phyloP scores from a whole-genome alignment of 2,113 vertebrate genomes.

The Planiliza haematocheilus region DNA sequence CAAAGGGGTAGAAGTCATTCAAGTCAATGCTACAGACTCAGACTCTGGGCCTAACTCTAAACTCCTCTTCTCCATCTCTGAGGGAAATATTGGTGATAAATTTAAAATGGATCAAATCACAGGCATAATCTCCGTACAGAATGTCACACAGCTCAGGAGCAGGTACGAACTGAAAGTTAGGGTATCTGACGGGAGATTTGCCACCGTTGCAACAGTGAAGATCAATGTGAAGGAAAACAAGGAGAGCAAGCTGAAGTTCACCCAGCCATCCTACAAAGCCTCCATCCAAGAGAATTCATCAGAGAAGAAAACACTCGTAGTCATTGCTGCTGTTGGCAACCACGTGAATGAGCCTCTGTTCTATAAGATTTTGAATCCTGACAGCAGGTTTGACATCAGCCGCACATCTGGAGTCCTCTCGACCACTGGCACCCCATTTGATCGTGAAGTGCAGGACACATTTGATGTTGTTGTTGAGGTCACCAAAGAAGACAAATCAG shows the following conservation, averaged over 20 bases:
- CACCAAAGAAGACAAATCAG: conserved; percentile 85
- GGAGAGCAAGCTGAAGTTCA: conserved; percentile 91
- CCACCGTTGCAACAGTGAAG: conserved; percentile 88
- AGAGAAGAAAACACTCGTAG: conserved; percentile 88
- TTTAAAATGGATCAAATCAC: conserved; percentile 87
- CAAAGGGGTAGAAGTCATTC: conserved; percentile 90
- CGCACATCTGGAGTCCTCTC: conserved; percentile 93
- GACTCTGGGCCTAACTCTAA: conserved; percentile 91
- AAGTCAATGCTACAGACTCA: conserved; percentile 89
- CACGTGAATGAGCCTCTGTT: conserved; percentile 95
- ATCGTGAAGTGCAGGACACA: conserved; percentile 89
- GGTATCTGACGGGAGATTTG: conserved; percentile 93
- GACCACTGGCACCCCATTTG: conserved; percentile 92
- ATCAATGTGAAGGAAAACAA: conserved; percentile 94
- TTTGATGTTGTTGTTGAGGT: conserved; percentile 94
- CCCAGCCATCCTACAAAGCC: conserved; percentile 89
- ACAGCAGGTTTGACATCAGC: conserved; percentile 92
- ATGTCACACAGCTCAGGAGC: conserved; percentile 93
- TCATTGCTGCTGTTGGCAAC: conserved; percentile 90
- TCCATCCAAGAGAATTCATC: conserved; percentile 90
- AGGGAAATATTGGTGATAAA: conserved; percentile 98
- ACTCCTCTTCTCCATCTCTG: conserved; percentile 92
- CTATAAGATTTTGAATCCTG: conserved; percentile 94
- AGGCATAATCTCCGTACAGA: conserved; percentile 91
- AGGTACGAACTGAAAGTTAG: conserved; percentile 92